These are phyloP conservation scores for Nansenia antarctica DNA, from an alignment of 2,113 vertebrate species.

Conservation along the genomic window DNA sequence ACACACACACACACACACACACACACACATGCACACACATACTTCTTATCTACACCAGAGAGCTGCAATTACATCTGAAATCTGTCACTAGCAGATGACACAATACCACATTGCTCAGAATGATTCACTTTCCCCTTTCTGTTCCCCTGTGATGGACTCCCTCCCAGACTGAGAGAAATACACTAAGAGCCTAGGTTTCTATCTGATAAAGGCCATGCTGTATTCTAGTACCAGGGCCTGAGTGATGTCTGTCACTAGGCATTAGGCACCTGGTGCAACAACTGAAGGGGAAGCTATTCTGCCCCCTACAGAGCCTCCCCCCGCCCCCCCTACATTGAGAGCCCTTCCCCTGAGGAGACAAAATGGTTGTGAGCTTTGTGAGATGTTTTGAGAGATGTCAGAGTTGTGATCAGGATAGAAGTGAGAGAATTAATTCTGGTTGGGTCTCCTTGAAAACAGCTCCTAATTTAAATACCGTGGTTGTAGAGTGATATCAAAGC, in stretches of 20 bases:
- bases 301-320: too few species aligned
- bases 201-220: conserved; percentile 8
- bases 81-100: neutral
- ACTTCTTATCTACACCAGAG: neutral
- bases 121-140: conserved; percentile 10
- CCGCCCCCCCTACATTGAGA: too few species aligned
- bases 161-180: conserved; percentile 5
- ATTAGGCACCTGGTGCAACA: conserved; percentile 14
- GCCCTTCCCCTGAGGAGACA: too few species aligned
- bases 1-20: neutral
- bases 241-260: conserved; percentile 9
- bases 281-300: neutral
- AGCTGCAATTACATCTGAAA: neutral
- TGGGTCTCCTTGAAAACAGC: too few species aligned
- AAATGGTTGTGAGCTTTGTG: too few species aligned
- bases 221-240: neutral
- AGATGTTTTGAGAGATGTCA: too few species aligned
- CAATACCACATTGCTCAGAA: conserved; percentile 3
- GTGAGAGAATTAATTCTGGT: too few species aligned
- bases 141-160: conserved; percentile 12
- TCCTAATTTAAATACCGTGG: too few species aligned
- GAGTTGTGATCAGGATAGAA: too few species aligned
- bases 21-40: neutral
- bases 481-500: too few species aligned
- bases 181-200: conserved; percentile 22